Conservation (phyloP, 1,140 invertebrate genomes). For the honey bee (Apis mellifera) region Amel_HAv3.1 CM009943.2:4102001-4102500, state of each 20-base stretch:
- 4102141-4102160: conserved; percentile 57
- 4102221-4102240: conserved; percentile 55
- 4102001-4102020: conserved; percentile 22
- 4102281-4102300: background rate
- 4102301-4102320: background rate
- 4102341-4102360: background rate
- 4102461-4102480: too few species aligned
- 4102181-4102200: conserved; percentile 16
- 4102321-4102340: background rate
- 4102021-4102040: conserved; percentile 7
- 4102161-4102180: conserved; percentile 38
- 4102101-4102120: conserved; percentile 56
- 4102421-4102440: too few species aligned
- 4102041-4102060: conserved; percentile 40
- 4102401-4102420: too few species aligned
- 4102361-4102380: background rate
- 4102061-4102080: background rate
- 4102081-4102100: conserved; percentile 37
- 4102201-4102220: conserved; percentile 43
- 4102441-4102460: too few species aligned
- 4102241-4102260: conserved; percentile 23
- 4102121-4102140: conserved; percentile 48
- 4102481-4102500: too few species aligned
- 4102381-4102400: too few species aligned
- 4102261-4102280: conserved; percentile 30